phyloP scores from a whole-genome alignment of 2,797 vertebrate genomes.

The Onychomys arenicola region DNA sequence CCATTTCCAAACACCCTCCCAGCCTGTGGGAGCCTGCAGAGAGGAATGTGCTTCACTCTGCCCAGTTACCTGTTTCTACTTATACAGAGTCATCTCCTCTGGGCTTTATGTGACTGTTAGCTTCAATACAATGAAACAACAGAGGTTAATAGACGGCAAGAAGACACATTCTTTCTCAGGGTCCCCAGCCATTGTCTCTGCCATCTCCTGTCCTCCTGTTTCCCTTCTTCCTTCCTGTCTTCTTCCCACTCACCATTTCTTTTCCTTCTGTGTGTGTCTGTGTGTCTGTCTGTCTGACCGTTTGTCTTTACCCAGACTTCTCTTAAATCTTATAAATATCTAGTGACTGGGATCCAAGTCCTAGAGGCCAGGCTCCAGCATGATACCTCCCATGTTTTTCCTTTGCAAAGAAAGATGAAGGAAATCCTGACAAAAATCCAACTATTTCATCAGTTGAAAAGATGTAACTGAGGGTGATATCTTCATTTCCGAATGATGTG shows the following conservation, averaged over 20 bases:
- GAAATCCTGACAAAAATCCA: not conserved
- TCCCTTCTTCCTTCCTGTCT: not conserved
- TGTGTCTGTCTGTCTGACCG: not conserved
- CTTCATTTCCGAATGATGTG: not conserved
- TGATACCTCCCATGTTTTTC: not conserved
- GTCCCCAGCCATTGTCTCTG: not conserved
- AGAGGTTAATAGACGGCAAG: not conserved
- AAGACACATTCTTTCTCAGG: not conserved
- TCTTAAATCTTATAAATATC: not conserved
- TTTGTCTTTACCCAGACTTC: not conserved
- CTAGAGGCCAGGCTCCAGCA: not conserved
- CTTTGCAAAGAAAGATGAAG: slow-evolving; percentile 35
- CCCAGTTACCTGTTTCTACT: not conserved
- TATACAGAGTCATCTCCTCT: not conserved
- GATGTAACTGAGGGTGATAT: not conserved
- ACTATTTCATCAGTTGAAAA: not conserved
- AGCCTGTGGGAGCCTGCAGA: not conserved
- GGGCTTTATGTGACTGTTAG: not conserved
- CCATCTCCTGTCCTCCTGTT: not conserved
- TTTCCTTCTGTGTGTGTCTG: not conserved
- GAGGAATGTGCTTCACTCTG: not conserved
- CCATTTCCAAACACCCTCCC: not conserved
- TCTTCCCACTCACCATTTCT: not conserved
- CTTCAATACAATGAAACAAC: not conserved
- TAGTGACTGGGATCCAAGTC: not conserved